phyloP scores from a whole-genome alignment of 2,797 vertebrate genomes.

The Vespertilio murinus region DNA sequence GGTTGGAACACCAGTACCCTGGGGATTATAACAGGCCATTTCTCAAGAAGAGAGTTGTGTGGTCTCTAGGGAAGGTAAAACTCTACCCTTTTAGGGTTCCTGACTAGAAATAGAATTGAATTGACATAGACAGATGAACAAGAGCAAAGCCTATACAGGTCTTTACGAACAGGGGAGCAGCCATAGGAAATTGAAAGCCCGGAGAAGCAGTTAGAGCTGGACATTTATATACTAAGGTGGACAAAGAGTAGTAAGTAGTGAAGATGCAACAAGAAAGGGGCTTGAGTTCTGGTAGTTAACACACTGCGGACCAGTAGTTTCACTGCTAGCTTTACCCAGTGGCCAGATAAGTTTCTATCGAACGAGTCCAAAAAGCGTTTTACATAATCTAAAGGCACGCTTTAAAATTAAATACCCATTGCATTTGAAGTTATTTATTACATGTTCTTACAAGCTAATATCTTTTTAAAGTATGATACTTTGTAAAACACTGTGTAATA shows the following conservation, averaged over 20 bases:
- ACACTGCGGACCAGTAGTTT: too few species aligned
- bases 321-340: too few species aligned
- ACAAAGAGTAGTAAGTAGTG: neutral
- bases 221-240: neutral
- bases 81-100: neutral
- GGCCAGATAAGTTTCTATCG: too few species aligned
- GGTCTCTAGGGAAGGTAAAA: neutral
- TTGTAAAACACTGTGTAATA: too few species aligned
- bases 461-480: too few species aligned
- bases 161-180: neutral
- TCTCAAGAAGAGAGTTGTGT: slow-evolving; percentile 1
- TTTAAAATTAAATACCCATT: too few species aligned
- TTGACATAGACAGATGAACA: neutral
- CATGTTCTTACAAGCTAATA: too few species aligned
- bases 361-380: too few species aligned
- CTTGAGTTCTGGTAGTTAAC: neutral
- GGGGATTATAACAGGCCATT: neutral
- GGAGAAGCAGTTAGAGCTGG: neutral
- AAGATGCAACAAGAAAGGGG: neutral
- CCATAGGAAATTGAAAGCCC: neutral
- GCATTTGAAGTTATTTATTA: too few species aligned
- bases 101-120: neutral
- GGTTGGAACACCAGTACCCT: neutral
- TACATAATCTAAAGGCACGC: too few species aligned
- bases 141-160: neutral